Conservation (phyloP, 2,113 vertebrate genomes). For the Pedetes capensis region DNA sequence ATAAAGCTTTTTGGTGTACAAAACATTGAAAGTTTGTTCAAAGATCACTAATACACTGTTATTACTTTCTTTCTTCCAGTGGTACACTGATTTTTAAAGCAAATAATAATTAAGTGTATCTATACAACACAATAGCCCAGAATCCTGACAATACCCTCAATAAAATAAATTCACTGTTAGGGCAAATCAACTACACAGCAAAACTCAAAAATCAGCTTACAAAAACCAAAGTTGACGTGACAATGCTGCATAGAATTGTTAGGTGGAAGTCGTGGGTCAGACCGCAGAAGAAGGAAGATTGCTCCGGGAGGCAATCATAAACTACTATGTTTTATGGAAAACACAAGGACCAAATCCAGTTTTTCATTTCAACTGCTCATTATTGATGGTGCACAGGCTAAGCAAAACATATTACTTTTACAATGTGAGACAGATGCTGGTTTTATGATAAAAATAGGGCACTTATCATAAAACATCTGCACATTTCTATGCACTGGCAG, state of each 20-base stretch:
- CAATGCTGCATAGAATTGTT: not conserved
- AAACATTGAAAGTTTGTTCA: not conserved
- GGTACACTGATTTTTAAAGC: not conserved
- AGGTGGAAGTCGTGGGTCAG: not conserved
- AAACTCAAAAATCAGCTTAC: not conserved
- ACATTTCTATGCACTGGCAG: not conserved
- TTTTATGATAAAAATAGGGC: not conserved
- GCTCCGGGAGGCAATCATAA: not conserved
- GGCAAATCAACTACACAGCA: conserved; percentile 24
- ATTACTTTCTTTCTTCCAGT: not conserved
- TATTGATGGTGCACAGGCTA: not conserved
- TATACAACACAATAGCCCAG: not conserved
- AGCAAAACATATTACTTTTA: not conserved
- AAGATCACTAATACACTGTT: not conserved
- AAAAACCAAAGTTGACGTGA: conserved; percentile 1
- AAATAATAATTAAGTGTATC: not conserved
- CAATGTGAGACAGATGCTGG: not conserved
- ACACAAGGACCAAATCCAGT: not conserved
- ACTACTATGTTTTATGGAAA: not conserved
- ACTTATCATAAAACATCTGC: not conserved
- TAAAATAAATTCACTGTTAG: not conserved
- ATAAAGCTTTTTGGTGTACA: not conserved
- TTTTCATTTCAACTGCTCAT: not conserved
- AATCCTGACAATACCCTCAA: not conserved
- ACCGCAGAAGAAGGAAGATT: not conserved